These are phyloP conservation scores for Drosophila biarmipes DNA, from an alignment of 1,140 invertebrate genomes.

Conservation along the genomic window DNA sequence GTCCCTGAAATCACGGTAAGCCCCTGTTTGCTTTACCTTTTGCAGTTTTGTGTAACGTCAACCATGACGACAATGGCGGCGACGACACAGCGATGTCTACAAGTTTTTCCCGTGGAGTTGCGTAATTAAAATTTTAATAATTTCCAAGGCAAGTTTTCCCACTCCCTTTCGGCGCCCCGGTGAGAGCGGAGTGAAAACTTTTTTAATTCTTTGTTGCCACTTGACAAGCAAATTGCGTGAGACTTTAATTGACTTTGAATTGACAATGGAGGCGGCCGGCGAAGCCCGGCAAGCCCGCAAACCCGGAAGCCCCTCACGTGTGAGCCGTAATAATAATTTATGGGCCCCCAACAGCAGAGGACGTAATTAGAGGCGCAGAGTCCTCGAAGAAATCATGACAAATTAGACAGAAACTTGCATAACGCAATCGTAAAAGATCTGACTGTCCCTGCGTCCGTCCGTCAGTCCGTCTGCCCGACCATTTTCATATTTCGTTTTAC, in stretches of 20 bases:
- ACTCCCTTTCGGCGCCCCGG: too few relatives aligned
- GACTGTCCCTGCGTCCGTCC: too few relatives aligned
- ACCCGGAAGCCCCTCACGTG: neutral
- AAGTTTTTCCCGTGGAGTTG: slow-evolving; percentile 56
- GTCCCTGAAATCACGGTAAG: neutral
- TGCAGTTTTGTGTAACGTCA: slow-evolving; percentile 18
- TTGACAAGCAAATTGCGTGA: slow-evolving; percentile 55
- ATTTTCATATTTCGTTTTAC: slow-evolving; percentile 71
- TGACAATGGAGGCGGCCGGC: slow-evolving; percentile 25
- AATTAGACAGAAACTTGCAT: slow-evolving; percentile 61
- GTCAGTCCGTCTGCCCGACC: too few relatives aligned
- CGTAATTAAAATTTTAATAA: slow-evolving; percentile 79
- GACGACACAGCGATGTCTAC: slow-evolving; percentile 41
- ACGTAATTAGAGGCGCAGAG: slow-evolving; percentile 26
- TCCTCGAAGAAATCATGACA: slow-evolving; percentile 49
- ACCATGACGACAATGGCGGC: slow-evolving; percentile 25
- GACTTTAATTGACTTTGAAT: slow-evolving; percentile 73
- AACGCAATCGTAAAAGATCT: slow-evolving; percentile 58
- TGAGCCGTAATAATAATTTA: slow-evolving; percentile 49
- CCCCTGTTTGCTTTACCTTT: slow-evolving; percentile 53
- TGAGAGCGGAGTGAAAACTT: slow-evolving; percentile 18
- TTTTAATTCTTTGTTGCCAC: slow-evolving; percentile 62
- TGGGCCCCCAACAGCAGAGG: slow-evolving; percentile 1
- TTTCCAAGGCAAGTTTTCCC: slow-evolving; percentile 50
- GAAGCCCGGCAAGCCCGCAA: neutral